Percentiles rank a stretch among this genome's conserved stretches.
Conservation (phyloP, 2,888 invertebrate genomes). For the Rhagonycha lutea region DNA sequence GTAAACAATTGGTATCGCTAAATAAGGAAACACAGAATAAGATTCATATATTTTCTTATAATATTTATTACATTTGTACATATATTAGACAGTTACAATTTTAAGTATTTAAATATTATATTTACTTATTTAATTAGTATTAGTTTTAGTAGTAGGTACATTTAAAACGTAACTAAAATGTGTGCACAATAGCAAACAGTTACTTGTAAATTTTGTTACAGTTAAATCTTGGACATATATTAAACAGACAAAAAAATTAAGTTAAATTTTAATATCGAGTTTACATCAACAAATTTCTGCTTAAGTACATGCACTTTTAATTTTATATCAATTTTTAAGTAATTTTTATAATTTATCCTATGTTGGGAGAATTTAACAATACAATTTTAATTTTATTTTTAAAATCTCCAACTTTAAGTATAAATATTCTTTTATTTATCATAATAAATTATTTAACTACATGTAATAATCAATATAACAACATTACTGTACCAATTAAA, state of each 20-base stretch:
- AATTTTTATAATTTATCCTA: constrained; percentile 6
- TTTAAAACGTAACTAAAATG: constrained; percentile 20
- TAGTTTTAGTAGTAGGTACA: constrained; percentile 17
- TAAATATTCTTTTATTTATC: constrained; percentile 1
- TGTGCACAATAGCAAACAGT: constrained; percentile 13
- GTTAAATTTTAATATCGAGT: constrained; percentile 7
- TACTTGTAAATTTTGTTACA: constrained; percentile 4
- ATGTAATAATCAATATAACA: constrained; percentile 5
- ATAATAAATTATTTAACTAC: constrained; percentile 5
- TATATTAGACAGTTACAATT: constrained; percentile 25
- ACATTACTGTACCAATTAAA: background rate
- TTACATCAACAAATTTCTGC: constrained; percentile 11
- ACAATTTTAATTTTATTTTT: background rate
- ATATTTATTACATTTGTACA: constrained; percentile 27
- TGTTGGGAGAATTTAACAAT: background rate
- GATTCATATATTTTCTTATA: constrained; percentile 1
- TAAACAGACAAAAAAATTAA: constrained; percentile 4
- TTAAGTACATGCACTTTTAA: constrained; percentile 18
- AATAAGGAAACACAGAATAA: background rate
- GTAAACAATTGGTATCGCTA: background rate
- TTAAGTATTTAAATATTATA: constrained; percentile 25
- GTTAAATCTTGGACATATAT: constrained; percentile 7
- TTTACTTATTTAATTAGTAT: constrained; percentile 20
- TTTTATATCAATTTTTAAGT: constrained; percentile 8
- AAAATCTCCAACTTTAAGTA: background rate